Conservation (phyloP, 2,113 vertebrate species). For the Suricata suricatta region DNA sequence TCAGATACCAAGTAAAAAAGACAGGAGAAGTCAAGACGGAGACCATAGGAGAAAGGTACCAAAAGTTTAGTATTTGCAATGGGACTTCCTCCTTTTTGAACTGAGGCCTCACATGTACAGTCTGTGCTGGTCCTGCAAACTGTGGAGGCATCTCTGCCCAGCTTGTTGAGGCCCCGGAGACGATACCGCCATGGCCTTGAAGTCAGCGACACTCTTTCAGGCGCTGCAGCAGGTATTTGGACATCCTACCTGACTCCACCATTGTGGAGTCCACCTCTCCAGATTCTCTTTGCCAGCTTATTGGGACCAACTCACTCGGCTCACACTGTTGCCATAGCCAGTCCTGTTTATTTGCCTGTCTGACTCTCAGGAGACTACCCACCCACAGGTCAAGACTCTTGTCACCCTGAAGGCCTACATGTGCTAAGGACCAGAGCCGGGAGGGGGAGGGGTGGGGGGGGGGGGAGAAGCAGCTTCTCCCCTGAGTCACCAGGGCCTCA, state of each 20-base stretch:
- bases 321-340: neutral
- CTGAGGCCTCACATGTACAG: neutral
- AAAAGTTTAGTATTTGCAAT: neutral
- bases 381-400: neutral
- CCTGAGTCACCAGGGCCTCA: constrained; percentile 85
- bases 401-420: neutral
- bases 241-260: neutral
- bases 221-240: neutral
- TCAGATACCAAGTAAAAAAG: neutral
- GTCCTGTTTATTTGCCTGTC: neutral
- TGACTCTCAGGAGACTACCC: neutral
- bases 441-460: neutral
- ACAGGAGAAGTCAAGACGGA: neutral
- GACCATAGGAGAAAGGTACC: neutral
- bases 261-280: neutral
- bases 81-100: neutral
- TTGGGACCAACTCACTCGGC: neutral
- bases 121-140: neutral
- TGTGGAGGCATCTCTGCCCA: neutral
- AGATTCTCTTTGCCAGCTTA: neutral
- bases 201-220: neutral
- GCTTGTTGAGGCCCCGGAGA: neutral
- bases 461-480: neutral
- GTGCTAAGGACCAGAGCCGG: constrained; percentile 7
- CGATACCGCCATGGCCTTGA: too few relatives aligned